phyloP scores from a whole-genome alignment of 2,797 vertebrate species.

The Melanotaenia nigrans region DNA sequence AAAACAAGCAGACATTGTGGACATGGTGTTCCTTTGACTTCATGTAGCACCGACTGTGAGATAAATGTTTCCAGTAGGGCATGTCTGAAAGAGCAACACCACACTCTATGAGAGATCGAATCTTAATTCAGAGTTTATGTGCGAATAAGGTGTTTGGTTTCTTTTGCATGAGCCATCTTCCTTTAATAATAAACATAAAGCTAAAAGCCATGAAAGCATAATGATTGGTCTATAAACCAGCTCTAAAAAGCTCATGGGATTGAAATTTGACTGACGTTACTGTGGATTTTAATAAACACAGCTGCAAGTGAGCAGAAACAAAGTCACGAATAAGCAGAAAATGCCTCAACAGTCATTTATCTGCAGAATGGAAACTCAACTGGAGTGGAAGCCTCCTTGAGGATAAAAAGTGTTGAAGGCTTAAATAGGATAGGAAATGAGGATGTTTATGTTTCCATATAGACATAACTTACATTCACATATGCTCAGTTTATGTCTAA shows the following conservation, averaged over 20 bases:
- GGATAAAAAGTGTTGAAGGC: constrained; percentile 34
- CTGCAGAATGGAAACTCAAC: constrained; percentile 11
- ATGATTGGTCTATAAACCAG: constrained; percentile 27
- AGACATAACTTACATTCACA: constrained; percentile 62
- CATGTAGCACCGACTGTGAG: background rate
- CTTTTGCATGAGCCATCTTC: constrained; percentile 9
- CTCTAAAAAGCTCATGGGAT: constrained; percentile 20
- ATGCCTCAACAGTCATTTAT: constrained; percentile 35
- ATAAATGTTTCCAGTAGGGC: background rate
- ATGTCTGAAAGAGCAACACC: background rate
- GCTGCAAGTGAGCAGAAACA: constrained; percentile 31
- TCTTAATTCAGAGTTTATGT: background rate
- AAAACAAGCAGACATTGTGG: background rate
- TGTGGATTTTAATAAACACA: constrained; percentile 51
- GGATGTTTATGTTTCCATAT: constrained; percentile 75
- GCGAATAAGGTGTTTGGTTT: constrained; percentile 2
- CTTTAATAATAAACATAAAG: constrained; percentile 36
- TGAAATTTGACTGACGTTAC: constrained; percentile 15
- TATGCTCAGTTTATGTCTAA: constrained; percentile 57
- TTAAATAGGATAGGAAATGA: constrained; percentile 54
- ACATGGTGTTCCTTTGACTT: background rate
- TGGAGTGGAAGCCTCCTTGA: constrained; percentile 14
- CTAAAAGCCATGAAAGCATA: constrained; percentile 11
- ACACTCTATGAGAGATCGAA: background rate
- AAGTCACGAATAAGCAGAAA: constrained; percentile 41